These are phyloP conservation scores for Pristionchus entomophagus DNA, from an alignment of 2,888 invertebrate genomes.

Conservation along the genomic window DNA sequence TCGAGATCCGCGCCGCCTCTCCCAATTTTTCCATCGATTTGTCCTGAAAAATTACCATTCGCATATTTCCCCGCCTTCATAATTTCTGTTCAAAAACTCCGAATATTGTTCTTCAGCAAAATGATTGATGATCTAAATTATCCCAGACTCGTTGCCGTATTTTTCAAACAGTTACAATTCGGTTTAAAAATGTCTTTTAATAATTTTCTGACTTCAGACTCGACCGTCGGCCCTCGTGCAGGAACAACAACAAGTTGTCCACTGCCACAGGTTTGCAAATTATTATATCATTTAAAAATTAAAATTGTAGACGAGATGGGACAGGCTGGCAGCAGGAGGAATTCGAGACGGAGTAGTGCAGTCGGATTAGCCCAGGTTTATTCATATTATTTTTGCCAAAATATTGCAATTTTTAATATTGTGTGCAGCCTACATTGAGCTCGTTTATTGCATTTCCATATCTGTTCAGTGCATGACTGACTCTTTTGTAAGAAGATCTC, in stretches of 20 bases:
- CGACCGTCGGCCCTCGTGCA: slow-evolving; percentile 14
- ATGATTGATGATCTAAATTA: no score
- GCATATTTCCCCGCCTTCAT: no score
- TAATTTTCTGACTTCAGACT: neutral
- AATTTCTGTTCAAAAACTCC: no score
- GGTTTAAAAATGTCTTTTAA: neutral
- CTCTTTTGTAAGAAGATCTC: no score
- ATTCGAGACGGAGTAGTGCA: neutral
- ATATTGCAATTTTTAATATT: neutral
- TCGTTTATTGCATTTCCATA: no score
- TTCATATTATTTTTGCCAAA: neutral
- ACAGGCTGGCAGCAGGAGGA: slow-evolving; percentile 24
- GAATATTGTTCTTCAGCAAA: neutral
- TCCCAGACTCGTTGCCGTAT: no score
- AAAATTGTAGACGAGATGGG: slow-evolving; percentile 35
- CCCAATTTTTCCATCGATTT: no score
- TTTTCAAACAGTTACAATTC: no score
- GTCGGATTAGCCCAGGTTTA: neutral
- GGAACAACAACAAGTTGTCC: slow-evolving; percentile 19
- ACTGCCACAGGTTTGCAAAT: neutral
- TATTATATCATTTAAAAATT: neutral
- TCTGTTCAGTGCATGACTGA: no score
- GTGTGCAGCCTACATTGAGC: neutral
- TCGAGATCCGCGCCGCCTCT: neutral
- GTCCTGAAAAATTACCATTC: no score